Percentiles rank a stretch among this genome's conserved stretches.
These are phyloP conservation scores for Cetoscarus ocellatus DNA, from an alignment of 2,797 vertebrate species.

Conservation along the genomic window DNA sequence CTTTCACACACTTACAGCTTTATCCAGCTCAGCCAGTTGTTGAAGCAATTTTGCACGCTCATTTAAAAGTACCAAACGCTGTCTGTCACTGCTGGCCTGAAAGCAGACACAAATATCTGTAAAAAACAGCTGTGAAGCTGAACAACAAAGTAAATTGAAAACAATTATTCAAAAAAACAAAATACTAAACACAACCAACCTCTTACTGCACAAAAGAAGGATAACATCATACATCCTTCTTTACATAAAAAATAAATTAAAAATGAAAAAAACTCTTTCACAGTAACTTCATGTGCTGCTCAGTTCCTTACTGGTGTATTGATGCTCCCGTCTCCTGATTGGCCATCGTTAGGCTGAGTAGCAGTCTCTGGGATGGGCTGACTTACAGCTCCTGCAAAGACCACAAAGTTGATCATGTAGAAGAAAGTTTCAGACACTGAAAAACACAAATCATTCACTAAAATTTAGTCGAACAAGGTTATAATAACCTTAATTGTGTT, in stretches of 20 bases:
- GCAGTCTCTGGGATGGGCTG: slow-evolving; percentile 36
- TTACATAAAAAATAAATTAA: not conserved
- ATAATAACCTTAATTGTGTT: no score
- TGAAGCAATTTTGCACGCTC: slow-evolving; percentile 60
- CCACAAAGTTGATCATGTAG: not conserved
- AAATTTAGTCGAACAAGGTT: no score
- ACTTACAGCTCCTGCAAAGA: slow-evolving; percentile 43
- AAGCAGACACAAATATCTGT: not conserved
- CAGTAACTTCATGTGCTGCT: not conserved
- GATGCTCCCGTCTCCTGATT: slow-evolving; percentile 15
- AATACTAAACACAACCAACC: no score
- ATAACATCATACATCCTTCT: not conserved
- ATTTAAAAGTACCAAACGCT: slow-evolving; percentile 46
- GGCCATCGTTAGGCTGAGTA: slow-evolving; percentile 21
- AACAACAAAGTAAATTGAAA: not conserved
- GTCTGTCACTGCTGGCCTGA: slow-evolving; percentile 36
- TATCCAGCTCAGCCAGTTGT: slow-evolving; percentile 64
- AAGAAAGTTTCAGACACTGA: not conserved
- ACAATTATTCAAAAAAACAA: not conserved
- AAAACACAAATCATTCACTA: not conserved
- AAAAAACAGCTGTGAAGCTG: no score
- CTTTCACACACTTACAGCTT: slow-evolving; percentile 55
- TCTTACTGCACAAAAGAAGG: no score
- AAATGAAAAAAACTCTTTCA: not conserved
- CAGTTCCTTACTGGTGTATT: slow-evolving; percentile 54